Evolutionary conservation across 92 coral and sea anemone genomes (phyloP), one percentile per base, ranked within the genome.

Genomic region (Paragorgia papillata): DNA sequence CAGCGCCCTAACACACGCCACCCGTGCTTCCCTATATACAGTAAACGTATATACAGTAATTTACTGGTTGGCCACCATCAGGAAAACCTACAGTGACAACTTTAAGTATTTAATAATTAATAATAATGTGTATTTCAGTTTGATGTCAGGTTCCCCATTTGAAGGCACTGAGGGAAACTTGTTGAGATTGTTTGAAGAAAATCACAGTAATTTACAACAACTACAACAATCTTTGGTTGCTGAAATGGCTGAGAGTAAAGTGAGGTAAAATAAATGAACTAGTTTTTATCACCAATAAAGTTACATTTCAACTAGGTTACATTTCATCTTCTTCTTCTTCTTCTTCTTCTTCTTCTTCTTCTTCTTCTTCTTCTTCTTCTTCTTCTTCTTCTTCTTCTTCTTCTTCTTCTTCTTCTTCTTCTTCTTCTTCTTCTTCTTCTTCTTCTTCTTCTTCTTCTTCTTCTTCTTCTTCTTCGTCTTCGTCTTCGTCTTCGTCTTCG

Each of bases 151-250:
- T 60, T 91, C 90, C 26, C 89, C 87, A 68, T 95, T 95, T 89
- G 99, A 95, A 78, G 99, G 99, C 13, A 89, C 99, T 10, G 99
- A 95, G 76, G 99, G 99, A 20, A 95, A 95, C 81, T 87, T 95
- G 57, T 29, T 95, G 69, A 85, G 97, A 65, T 67, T 95, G 57
- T 95, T 95, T 95, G 99, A 91, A 80, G 90, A 91, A 86, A 95
- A 95, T 29, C 78, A 71, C 64, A 71, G 3, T 24, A 29, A 57
- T 40, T 71, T 71, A 71, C 63, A 71, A 34, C 78, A 71, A n/a
- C 51, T 49, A 14, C 78, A 71, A 21, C 63, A 53, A 24, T 57
- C 78, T n/a, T 53, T 71, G 64, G 78, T 71, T 0, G 78, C 78
- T 14, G 78, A 71, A 55, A 53, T 71, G 78, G 78, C 78, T 0